phyloP scores from a whole-genome alignment of 2,888 invertebrate genomes.

The Metallyticus violacea region DNA sequence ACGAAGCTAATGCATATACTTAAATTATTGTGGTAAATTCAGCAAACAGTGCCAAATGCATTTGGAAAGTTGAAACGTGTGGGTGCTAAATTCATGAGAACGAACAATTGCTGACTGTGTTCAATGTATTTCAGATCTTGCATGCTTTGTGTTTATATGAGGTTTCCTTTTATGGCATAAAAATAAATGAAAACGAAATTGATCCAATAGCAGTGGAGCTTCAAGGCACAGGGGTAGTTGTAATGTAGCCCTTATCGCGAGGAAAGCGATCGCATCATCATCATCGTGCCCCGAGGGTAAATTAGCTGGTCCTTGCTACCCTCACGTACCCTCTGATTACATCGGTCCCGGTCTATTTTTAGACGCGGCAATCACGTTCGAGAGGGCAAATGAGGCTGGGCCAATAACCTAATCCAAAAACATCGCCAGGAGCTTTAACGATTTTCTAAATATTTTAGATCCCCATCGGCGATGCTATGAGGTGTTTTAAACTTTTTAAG shows the following conservation, averaged over 20 bases:
- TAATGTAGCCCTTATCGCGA: background rate
- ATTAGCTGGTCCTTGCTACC: background rate
- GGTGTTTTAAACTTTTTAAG: too few relatives aligned
- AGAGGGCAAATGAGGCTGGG: background rate
- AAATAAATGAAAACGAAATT: background rate
- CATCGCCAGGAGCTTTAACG: background rate
- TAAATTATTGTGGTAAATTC: too few relatives aligned
- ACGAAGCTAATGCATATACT: too few relatives aligned
- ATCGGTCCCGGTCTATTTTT: background rate
- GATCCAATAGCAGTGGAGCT: background rate
- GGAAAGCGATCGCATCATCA: background rate
- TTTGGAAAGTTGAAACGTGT: too few relatives aligned
- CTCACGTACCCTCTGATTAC: background rate
- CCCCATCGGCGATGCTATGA: too few relatives aligned
- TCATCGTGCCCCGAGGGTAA: background rate
- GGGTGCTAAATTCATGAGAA: too few relatives aligned
- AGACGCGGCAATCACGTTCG: background rate
- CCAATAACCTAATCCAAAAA: background rate
- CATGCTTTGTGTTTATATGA: background rate
- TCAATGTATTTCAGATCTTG: too few relatives aligned
- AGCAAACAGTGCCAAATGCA: too few relatives aligned
- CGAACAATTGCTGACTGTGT: too few relatives aligned
- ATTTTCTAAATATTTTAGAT: background rate
- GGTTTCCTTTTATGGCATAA: background rate
- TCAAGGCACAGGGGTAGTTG: background rate